Base-by-base conservation (phyloP, 2,113 vertebrate genomes). In the Trematomus loennbergii region DNA sequence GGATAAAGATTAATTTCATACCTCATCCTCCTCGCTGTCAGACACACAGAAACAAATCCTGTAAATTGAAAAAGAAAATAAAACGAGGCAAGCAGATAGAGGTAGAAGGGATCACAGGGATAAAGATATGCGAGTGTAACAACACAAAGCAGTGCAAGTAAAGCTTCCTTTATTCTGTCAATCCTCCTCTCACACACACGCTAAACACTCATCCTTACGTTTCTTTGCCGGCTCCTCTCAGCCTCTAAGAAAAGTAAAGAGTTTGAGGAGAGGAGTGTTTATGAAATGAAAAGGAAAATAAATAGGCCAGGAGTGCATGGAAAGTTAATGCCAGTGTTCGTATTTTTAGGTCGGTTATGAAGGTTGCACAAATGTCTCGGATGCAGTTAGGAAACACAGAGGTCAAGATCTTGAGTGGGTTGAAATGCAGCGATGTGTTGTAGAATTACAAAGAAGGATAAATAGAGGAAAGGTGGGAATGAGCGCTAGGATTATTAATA, bases 1-100 rank as follows among this genome's bases (percentile, higher is more conserved):
- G 91, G 93, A 95, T 94, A 91, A 94, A 94, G 93, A 95, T 94
- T 85, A 91, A 92, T 94, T 93, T 94, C 87, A 82, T 91, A 93
- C 91, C 91, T 90, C 90, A 72, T 93, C 94, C 90, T 92, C 84
- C 89, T 89, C 81, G 75, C 91, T 89, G 85, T 87, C 82, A 86
- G 78, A 88, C 78, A 75, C 78, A 87, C 89, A 79, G 81, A 90
- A 86, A 91, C 83, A 91, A 93, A 94, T 93, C 92, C 90, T 87
- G 84, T 87, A 93, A 94, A 93, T 93, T 94, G 90, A 92, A 94
- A 93, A 91, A 88, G 66, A 75, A 75, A 78, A 89, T 79, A 84
- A 62, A 61, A 67, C 1, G 13, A 84, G 72, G 73, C 72, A 67
- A 80, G 88, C 69, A 83, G 79, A 92, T 78, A 67, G 89, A 89